Percentiles rank a stretch among this genome's conserved stretches.
Evolutionary conservation across 1,140 invertebrate species (phyloP).

Genomic region (Copidosoma floridanum): DNA sequence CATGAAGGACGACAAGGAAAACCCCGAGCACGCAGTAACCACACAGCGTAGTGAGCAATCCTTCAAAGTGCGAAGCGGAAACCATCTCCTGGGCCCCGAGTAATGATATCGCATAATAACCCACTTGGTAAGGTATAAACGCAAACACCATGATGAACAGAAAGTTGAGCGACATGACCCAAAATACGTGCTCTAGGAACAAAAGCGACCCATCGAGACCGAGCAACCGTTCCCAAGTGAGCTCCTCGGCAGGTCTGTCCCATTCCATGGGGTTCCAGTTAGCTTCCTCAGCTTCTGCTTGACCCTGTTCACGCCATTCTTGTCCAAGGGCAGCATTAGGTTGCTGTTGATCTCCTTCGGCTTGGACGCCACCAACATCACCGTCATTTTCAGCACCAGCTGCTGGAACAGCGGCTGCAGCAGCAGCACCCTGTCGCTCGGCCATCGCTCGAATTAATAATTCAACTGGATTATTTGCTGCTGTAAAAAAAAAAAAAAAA

Average conservation of each 20-base stretch:
- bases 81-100: constrained; percentile 76
- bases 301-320: constrained; percentile 54
- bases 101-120: constrained; percentile 76
- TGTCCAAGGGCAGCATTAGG: constrained; percentile 41
- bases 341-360: background rate
- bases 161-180: constrained; percentile 96
- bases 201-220: constrained; percentile 95
- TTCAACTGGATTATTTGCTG: constrained; percentile 9
- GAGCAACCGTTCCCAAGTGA: constrained; percentile 95
- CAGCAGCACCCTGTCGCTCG: constrained; percentile 22
- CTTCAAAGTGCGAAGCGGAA: constrained; percentile 84
- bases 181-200: constrained; percentile 98
- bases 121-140: constrained; percentile 95
- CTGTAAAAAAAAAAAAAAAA: background rate
- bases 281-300: constrained; percentile 76
- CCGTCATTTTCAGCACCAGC: background rate
- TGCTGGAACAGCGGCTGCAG: constrained; percentile 16
- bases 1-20: constrained; percentile 80
- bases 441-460: constrained; percentile 14
- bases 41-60: constrained; percentile 85
- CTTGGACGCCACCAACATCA: background rate
- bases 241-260: constrained; percentile 94
- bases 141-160: constrained; percentile 93
- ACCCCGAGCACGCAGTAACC: constrained; percentile 92
- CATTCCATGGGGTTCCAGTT: constrained; percentile 99